Conservation (phyloP, 2,888 invertebrate species). For the Napeogenes sylphis region DNA sequence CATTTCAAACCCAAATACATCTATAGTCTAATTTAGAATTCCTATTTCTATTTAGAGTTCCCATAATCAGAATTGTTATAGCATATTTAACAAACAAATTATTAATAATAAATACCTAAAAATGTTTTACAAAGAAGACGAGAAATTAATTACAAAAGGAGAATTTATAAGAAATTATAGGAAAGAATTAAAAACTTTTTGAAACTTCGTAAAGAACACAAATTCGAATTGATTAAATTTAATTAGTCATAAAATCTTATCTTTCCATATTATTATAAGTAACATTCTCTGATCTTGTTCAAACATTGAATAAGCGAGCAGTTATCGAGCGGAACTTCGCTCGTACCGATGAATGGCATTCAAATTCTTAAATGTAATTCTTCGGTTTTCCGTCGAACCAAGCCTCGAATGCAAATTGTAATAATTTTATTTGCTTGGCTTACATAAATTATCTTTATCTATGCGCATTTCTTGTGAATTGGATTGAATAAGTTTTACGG, state of each 20-base stretch:
- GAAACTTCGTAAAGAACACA: too few relatives aligned
- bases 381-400: constrained; percentile 26
- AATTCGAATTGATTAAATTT: background rate
- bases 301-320: constrained; percentile 8
- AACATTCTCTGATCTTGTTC: constrained; percentile 2
- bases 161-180: background rate
- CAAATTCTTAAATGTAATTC: constrained; percentile 24
- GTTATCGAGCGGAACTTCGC: constrained; percentile 18
- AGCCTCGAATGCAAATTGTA: constrained; percentile 23
- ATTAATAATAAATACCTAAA: too few relatives aligned
- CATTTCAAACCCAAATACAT: too few relatives aligned
- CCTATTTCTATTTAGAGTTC: too few relatives aligned
- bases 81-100: too few relatives aligned
- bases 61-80: too few relatives aligned
- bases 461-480: constrained; percentile 5
- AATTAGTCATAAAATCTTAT: background rate
- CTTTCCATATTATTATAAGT: background rate
- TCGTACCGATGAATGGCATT: constrained; percentile 28
- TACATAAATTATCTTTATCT: constrained; percentile 14
- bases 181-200: background rate
- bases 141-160: background rate
- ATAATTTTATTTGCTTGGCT: constrained; percentile 18
- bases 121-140: too few relatives aligned
- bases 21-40: too few relatives aligned
- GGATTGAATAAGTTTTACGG: background rate